A percentile compares a stretch with the other conserved stretches of the same genome.
phyloP scores from a whole-genome alignment of 35 echinoderm and acorn worm species.

The Amphiura filiformis region DNA sequence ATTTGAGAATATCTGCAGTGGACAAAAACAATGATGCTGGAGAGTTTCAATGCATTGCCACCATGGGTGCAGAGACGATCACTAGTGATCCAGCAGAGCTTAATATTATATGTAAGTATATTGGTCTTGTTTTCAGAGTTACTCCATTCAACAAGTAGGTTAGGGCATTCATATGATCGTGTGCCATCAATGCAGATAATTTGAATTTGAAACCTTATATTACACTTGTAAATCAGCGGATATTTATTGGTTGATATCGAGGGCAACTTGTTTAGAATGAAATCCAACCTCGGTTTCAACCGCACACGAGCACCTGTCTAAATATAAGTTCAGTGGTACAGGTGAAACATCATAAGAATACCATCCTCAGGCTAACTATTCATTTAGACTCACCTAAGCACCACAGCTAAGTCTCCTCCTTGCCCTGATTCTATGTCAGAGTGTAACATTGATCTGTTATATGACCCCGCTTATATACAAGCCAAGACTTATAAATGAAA shows the following conservation, averaged over 20 bases:
- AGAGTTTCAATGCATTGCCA: constrained; percentile 27
- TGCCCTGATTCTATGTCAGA: neutral
- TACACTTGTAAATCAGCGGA: too few relatives aligned
- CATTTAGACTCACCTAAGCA: neutral
- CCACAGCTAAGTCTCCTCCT: neutral
- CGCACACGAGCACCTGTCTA: neutral
- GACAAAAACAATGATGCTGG: constrained; percentile 18
- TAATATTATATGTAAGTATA: constrained; percentile 43
- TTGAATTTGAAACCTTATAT: too few relatives aligned
- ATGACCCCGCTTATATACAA: too few relatives aligned
- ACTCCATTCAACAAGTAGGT: too few relatives aligned
- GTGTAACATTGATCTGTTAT: too few relatives aligned
- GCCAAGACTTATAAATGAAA: too few relatives aligned
- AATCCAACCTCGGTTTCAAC: neutral
- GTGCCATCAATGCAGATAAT: too few relatives aligned
- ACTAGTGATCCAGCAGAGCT: constrained; percentile 17
- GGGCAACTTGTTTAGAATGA: neutral
- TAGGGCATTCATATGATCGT: too few relatives aligned
- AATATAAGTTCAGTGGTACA: neutral
- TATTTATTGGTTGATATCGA: too few relatives aligned
- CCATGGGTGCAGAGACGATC: neutral
- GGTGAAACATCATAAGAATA: constrained; percentile 3
- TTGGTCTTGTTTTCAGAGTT: neutral
- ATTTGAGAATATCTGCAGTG: constrained; percentile 20
- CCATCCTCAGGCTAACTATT: neutral